A percentile compares a stretch with the other conserved stretches of the same genome.
Conservation (phyloP, 2,888 invertebrate species). For the Drosophila anomalata region DNA sequence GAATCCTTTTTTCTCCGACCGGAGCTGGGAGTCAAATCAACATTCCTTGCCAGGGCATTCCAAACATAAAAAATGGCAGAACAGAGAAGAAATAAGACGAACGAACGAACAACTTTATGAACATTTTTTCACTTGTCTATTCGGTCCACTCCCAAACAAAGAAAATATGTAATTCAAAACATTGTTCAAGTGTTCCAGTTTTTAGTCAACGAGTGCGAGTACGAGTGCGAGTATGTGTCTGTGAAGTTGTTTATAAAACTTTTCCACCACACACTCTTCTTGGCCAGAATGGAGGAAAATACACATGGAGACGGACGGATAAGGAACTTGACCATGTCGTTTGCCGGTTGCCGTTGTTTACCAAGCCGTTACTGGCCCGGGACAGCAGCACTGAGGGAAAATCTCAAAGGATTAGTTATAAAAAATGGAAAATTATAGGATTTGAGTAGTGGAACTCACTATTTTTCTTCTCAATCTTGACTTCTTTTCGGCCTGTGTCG, state of each 20-base stretch:
- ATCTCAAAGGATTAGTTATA: background rate
- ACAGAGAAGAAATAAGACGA: constrained; percentile 2
- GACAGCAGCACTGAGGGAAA: constrained; percentile 1
- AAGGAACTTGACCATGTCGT: constrained; percentile 76
- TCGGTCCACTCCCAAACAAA: constrained; percentile 49
- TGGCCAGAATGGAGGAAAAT: constrained; percentile 27
- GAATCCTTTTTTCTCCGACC: constrained; percentile 17
- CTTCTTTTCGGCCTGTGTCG: constrained; percentile 7
- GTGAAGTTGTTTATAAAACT: constrained; percentile 74
- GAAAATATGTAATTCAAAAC: constrained; percentile 69
- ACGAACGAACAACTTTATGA: constrained; percentile 57
- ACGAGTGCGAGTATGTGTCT: constrained; percentile 26
- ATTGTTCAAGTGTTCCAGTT: constrained; percentile 76
- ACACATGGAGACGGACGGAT: constrained; percentile 35
- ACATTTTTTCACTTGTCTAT: constrained; percentile 66
- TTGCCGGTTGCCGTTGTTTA: constrained; percentile 62
- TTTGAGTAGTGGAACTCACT: background rate
- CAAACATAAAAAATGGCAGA: constrained; percentile 1
- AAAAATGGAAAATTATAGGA: background rate
- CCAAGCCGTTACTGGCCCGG: constrained; percentile 72
- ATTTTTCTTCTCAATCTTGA: too few species aligned
- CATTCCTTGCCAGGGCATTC: constrained; percentile 26
- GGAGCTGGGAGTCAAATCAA: constrained; percentile 31
- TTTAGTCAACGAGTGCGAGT: constrained; percentile 16
- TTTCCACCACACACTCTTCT: constrained; percentile 57